Evolutionary conservation across 2,113 vertebrate genomes (phyloP), one percentile per base, ranked within the genome.

Genomic region (Lanius collurio): DNA sequence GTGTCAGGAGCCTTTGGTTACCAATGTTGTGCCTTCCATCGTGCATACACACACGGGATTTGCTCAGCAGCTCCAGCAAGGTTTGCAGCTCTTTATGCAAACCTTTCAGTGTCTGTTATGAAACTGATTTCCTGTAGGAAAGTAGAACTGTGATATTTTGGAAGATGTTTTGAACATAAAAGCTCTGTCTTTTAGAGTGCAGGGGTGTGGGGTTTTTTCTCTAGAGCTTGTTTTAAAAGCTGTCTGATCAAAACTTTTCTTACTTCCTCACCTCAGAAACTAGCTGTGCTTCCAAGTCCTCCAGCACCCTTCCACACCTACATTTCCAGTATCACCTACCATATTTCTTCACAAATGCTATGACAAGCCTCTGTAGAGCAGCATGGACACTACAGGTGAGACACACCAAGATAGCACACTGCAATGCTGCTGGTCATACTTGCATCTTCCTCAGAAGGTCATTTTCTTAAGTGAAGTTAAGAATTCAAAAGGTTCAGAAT

Each of bases 171-270:
- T 39, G 15, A 89, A 59, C 47, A 49, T 7, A 19, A 60, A 42
- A 75, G 26, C 13, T 47, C 23, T 4, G 7, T 39, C 49, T 68
- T 73, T 78, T 55, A 60, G 26, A 55, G 37, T 55, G 44, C 2
- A 1, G 15, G 30, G 37, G 1, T 68, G 7, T 7, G 37, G 37
- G 19, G 0, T 10, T 24, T 18, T 26, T 17, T 2, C n/a, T 42
- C 9, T 50, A n/a, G 15, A 83, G 11, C 20, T 70, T 62, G 28
- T 46, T 89, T 75, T 37, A 50, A 41, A 68, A 83, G n/a, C 33
- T 44, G 12, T 30, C 35, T 67, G 28, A 73, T 35, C 19, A 57
- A 67, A 77, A 13, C 13, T 68, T 80, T 64, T 35, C 33, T 53
- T 55, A 16, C 65, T 65, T 56, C 39, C 44, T 82, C 31, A 59